Evolutionary conservation across 2,113 vertebrate species (phyloP), one percentile per base, ranked within the genome.

Genomic region (Serilophus lunatus): DNA sequence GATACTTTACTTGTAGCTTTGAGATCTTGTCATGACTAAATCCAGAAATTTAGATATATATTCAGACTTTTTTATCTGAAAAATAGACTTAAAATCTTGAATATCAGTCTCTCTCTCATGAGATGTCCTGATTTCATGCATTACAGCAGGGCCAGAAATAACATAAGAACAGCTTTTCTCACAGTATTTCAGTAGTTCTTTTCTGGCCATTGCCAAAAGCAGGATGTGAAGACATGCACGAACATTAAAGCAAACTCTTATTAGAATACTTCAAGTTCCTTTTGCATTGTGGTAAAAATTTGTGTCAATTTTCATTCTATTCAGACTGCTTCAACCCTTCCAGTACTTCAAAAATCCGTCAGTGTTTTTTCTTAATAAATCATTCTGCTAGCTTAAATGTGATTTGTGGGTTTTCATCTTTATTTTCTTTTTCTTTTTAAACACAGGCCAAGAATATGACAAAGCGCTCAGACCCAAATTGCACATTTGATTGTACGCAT

Each of bases 151-250:
- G 94, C 95, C 96, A 96, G 95, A 95, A 97, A 97, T 93, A 97
- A 96, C 94, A 96, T 31, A 82, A 86, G 95, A 96, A 94, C 90
- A 96, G 91, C 89, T 95, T 97, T 96, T 97, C 95, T 97, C 93
- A 97, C 94, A 95, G 92, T 91, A 81, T 94, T 95, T 94, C 84
- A 42, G 96, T 97, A 94, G 94, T 94, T 91, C 95, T 93, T 91
- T 95, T 68, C 91, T 97, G 94, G 47, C 69, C 88, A 89, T 79
- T 96, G 94, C 92, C 96, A 96, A 92, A 95, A 96, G 82, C 79
- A 86, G 79, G 87, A 96, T 94, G 83, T 94, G 93, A 96, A 95
- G 92, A 97, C 94, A 95, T 86, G 94, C 94, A 93, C 7, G 51
- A 92, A 94, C 92, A 96, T 96, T 95, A 96, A 93, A 97, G 96